Percentiles rank a stretch among this genome's conserved stretches.
Evolutionary conservation across 2,888 invertebrate genomes (phyloP).

Genomic region (Rhogogaster chlorosoma): DNA sequence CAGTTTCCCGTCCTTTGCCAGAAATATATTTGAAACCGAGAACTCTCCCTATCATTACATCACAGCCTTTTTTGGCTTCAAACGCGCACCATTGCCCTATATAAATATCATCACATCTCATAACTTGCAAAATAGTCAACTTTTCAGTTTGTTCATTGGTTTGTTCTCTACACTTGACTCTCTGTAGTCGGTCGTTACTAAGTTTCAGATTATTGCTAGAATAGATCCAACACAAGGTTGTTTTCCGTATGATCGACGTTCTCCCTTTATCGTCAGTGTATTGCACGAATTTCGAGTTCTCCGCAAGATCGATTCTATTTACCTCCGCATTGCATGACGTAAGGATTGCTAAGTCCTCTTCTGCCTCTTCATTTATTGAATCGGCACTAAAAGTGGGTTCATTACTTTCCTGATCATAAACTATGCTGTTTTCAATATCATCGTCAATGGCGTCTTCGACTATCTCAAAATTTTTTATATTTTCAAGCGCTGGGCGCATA

Average conservation of each 20-base stretch:
- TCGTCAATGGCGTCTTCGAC: slow-evolving; percentile 9
- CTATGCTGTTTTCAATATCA: not conserved
- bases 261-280: slow-evolving; percentile 10
- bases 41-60: not conserved
- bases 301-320: not conserved
- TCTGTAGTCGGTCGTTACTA: slow-evolving; percentile 1
- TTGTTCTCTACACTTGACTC: not conserved
- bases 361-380: not conserved
- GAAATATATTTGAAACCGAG: not conserved
- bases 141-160: not conserved
- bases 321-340: not conserved
- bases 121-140: not conserved
- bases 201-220: not conserved
- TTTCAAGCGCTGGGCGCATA: not conserved
- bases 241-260: not conserved
- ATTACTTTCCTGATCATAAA: not conserved
- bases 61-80: not conserved
- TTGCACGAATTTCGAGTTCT: not conserved
- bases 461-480: not conserved
- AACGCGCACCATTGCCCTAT: slow-evolving; percentile 17
- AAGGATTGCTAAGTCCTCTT: not conserved
- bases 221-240: slow-evolving; percentile 19
- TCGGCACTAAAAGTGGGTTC: slow-evolving; percentile 4
- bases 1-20: not conserved
- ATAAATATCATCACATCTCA: not conserved